Percentiles rank a stretch among this genome's conserved stretches.
Evolutionary conservation across 2,797 vertebrate genomes (phyloP).

Genomic region (Limnodromus scolopaceus): DNA sequence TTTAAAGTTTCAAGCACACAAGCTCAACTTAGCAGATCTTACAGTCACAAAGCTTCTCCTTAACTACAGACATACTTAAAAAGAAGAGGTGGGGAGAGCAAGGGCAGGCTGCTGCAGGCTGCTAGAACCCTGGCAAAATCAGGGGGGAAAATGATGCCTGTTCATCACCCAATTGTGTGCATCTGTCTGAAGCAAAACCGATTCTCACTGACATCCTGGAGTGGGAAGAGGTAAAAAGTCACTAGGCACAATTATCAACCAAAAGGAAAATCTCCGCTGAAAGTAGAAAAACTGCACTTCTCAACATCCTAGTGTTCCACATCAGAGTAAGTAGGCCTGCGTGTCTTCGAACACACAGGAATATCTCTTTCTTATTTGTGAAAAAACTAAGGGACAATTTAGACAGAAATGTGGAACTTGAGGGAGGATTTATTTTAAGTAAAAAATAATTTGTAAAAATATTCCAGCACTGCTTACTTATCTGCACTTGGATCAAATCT

Average conservation of each 20-base stretch:
- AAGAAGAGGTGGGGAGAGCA: accelerated
- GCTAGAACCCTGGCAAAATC: background rate
- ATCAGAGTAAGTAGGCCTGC: accelerated
- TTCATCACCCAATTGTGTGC: background rate
- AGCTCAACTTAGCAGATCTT: background rate
- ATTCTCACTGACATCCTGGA: background rate
- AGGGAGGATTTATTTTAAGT: background rate
- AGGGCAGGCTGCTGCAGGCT: background rate
- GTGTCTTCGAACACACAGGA: background rate
- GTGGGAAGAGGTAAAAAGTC: background rate
- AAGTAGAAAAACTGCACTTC: background rate
- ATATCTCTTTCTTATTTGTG: background rate
- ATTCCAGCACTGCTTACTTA: background rate
- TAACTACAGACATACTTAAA: background rate
- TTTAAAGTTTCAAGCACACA: background rate
- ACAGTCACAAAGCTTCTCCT: no score
- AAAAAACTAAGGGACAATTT: background rate
- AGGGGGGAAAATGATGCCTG: background rate
- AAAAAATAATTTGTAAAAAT: background rate
- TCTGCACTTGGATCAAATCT: background rate
- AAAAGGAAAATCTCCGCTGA: background rate
- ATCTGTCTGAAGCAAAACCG: background rate
- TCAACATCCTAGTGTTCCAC: background rate
- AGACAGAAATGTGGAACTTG: background rate
- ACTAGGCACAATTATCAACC: background rate